Evolutionary conservation across 2,888 invertebrate species (phyloP), one percentile per base, ranked within the genome.

Genomic region (Ennomos quercinarius): DNA sequence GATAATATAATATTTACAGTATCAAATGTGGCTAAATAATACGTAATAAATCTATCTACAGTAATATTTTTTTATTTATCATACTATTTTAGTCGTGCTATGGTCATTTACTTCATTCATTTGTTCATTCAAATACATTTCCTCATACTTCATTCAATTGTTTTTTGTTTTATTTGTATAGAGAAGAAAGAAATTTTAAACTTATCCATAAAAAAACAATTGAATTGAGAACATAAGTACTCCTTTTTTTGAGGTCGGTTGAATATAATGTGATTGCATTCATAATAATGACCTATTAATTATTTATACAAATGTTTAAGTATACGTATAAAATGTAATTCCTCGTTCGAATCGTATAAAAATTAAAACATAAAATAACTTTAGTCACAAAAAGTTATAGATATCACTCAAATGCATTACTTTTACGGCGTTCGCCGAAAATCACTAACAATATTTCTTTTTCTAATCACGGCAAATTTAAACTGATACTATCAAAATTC

Each of bases 401-500:
- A 57, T 52, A 47, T 51, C 47, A 52, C 46, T 42, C 47, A 37
- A 45, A 35, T 12, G 36, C 27, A 36, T 35, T 35, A 34, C 11
- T 5, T 35, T 12, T 36, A 12, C 10, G 27, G 27, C 27, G 6
- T 27, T 27, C 27, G 27, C 27, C 27, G 27, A 27, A 27, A 27
- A 27, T 27, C 27, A 27, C 6, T 27, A 27, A 27, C 27, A 27
- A 27, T 6, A 27, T 4, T 4, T 17, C 1, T 27, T 1, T 27
- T 27, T 27, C 6, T 27, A 27, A 27, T 77, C 73, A 91, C 59
- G 93, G 91, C 90, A 93, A 85, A 72, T 93, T 93, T 4, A 93
- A 77, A 71, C 93, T 93, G 57, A 93, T 90, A n/a, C 88, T 89
- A 63, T 93, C 93, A 72, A 84, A 93, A 63, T 91, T 92, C 57